phyloP scores from a whole-genome alignment of 2,888 invertebrate species.

The Odontocolon sp. region DNA sequence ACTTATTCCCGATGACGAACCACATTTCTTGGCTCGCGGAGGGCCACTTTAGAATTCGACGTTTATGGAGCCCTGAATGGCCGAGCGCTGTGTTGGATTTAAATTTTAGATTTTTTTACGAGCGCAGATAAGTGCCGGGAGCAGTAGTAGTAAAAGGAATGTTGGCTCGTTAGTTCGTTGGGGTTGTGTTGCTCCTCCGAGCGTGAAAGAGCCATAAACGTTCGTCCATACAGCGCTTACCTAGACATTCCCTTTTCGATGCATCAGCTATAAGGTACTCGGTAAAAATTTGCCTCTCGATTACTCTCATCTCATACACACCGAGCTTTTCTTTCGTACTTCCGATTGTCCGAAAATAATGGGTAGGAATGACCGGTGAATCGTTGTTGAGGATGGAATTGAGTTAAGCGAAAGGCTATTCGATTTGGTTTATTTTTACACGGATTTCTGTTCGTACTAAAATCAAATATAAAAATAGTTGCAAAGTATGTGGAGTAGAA shows the following conservation, averaged over 20 bases:
- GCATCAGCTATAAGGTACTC: constrained; percentile 25
- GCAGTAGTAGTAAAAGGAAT: constrained; percentile 11
- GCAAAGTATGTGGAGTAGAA: no score
- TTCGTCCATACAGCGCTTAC: constrained; percentile 7
- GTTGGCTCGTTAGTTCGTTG: constrained; percentile 32
- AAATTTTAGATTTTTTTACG: constrained; percentile 49
- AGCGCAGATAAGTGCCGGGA: constrained; percentile 35
- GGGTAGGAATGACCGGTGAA: constrained; percentile 9
- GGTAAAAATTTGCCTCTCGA: constrained; percentile 26
- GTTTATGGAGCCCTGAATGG: constrained; percentile 19
- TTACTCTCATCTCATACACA: constrained; percentile 29
- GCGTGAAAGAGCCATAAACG: constrained; percentile 30
- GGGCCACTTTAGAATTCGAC: constrained; percentile 17
- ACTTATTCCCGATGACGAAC: neutral
- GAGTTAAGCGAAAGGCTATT: no score
- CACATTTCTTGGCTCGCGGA: constrained; percentile 9
- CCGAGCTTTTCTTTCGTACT: constrained; percentile 21
- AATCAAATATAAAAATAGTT: no score
- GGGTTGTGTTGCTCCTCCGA: constrained; percentile 11
- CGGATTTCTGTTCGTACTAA: no score
- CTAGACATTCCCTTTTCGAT: constrained; percentile 17
- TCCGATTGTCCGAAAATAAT: constrained; percentile 33
- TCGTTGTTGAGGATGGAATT: constrained; percentile 3
- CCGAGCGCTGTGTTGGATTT: constrained; percentile 17
- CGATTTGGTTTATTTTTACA: no score